A percentile compares a stretch with the other conserved stretches of the same genome.
phyloP scores from a whole-genome alignment of 2,888 invertebrate genomes.

The Orthonevra nobilis region DNA sequence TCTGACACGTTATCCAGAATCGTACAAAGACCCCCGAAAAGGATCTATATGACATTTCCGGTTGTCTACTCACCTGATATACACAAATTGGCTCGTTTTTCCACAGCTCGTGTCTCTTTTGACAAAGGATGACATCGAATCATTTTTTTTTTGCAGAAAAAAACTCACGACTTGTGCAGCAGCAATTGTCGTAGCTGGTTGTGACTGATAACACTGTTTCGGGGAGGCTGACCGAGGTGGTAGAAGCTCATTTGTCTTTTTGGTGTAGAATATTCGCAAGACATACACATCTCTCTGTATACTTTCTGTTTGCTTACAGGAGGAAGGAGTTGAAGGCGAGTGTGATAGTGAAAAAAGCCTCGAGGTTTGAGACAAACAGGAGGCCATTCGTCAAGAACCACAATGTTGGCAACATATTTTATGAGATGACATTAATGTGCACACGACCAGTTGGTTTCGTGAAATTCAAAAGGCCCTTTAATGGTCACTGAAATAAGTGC shows the following conservation, averaged over 20 bases:
- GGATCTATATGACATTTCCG: slow-evolving; percentile 51
- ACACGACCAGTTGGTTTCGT: slow-evolving; percentile 36
- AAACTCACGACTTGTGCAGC: slow-evolving; percentile 9
- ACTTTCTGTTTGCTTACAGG: no score
- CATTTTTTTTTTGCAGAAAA: slow-evolving; percentile 58
- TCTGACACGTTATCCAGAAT: slow-evolving; percentile 28
- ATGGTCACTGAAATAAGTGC: slow-evolving; percentile 26
- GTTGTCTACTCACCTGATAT: slow-evolving; percentile 7
- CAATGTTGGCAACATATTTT: slow-evolving; percentile 61
- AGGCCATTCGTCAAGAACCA: slow-evolving; percentile 56
- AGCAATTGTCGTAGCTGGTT: slow-evolving; percentile 35
- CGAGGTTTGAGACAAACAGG: slow-evolving; percentile 3
- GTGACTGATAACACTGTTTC: slow-evolving; percentile 44
- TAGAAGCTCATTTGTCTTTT: slow-evolving; percentile 6
- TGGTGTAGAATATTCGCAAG: neutral
- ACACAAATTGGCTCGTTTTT: slow-evolving; percentile 49
- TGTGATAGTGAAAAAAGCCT: neutral
- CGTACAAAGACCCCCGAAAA: slow-evolving; percentile 15
- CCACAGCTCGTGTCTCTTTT: slow-evolving; percentile 24
- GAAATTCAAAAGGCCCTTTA: slow-evolving; percentile 18
- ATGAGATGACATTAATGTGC: slow-evolving; percentile 48
- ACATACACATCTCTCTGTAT: neutral
- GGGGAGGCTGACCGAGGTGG: no score
- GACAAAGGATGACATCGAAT: slow-evolving; percentile 57
- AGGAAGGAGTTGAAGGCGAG: no score